Percentiles rank a stretch among this genome's conserved stretches.
phyloP scores from a whole-genome alignment of 2,888 invertebrate genomes.

The Escarpia spicata region DNA sequence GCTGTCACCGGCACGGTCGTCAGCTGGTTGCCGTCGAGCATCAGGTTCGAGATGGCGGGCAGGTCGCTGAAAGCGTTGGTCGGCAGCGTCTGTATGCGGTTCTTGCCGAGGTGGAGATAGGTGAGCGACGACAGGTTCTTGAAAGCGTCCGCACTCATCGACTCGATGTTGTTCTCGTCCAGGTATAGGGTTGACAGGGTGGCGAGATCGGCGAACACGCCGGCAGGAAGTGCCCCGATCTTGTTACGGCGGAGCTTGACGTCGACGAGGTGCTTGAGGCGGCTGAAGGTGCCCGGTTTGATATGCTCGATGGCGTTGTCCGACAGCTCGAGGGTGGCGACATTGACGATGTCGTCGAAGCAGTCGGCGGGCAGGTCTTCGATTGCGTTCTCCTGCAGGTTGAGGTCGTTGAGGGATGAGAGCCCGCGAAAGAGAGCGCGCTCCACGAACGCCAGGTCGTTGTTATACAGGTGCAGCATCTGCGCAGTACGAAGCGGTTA shows the following conservation, averaged over 20 bases:
- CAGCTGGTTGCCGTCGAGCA: constrained; percentile 32
- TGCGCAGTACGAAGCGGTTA: not conserved
- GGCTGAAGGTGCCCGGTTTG: constrained; percentile 28
- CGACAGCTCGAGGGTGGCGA: constrained; percentile 34
- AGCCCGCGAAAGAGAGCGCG: constrained; percentile 31
- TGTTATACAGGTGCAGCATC: constrained; percentile 37
- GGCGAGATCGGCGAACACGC: constrained; percentile 28
- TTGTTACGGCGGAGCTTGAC: constrained; percentile 35
- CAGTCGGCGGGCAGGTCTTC: constrained; percentile 24
- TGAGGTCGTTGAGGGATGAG: constrained; percentile 30
- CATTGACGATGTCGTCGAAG: constrained; percentile 24
- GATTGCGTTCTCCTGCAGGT: constrained; percentile 37
- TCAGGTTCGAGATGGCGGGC: constrained; percentile 28
- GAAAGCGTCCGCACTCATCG: constrained; percentile 30
- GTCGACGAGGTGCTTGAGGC: constrained; percentile 17
- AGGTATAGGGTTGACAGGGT: constrained; percentile 32
- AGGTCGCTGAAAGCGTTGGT: constrained; percentile 31
- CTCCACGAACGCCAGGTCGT: constrained; percentile 31
- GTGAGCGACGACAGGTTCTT: constrained; percentile 27
- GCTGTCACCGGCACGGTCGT: constrained; percentile 27
- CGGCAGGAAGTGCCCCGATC: constrained; percentile 28
- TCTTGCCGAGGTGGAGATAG: constrained; percentile 34
- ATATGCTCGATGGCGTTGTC: constrained; percentile 33
- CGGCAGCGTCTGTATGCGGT: constrained; percentile 28
- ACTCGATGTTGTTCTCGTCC: constrained; percentile 30